Percentiles rank a stretch among this genome's conserved stretches.
phyloP scores from a whole-genome alignment of 35 echinoderm and acorn worm genomes.

The Amphiura filiformis region DNA sequence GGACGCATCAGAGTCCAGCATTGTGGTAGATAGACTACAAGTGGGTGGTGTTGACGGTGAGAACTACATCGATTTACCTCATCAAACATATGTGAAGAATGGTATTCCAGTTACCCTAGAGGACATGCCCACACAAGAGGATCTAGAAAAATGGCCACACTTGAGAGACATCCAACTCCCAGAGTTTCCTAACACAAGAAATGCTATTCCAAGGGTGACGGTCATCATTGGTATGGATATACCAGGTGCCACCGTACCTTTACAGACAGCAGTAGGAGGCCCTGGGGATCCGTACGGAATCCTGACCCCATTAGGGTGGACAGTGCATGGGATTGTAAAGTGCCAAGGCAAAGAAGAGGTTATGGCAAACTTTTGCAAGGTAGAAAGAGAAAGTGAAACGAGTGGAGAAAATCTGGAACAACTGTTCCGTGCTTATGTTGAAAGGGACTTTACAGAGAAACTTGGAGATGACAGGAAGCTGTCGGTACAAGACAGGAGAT shows the following conservation, averaged over 20 bases:
- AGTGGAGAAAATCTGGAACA: neutral
- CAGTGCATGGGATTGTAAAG: neutral
- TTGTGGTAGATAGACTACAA: neutral
- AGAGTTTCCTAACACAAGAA: neutral
- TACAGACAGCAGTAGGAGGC: neutral
- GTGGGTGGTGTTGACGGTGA: neutral
- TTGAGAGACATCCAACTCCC: neutral
- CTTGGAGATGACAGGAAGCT: neutral
- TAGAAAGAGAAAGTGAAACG: neutral
- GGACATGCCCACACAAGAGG: neutral
- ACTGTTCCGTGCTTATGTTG: neutral
- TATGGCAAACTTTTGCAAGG: neutral
- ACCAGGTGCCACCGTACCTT: neutral
- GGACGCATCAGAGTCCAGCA: neutral
- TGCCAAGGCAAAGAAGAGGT: neutral
- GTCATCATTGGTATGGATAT: neutral
- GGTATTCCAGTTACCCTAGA: neutral
- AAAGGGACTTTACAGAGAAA: neutral
- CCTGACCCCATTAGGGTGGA: neutral
- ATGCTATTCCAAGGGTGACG: neutral
- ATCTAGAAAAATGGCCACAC: neutral
- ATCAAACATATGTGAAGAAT: neutral
- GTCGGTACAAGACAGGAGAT: constrained; percentile 20
- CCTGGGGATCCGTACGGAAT: neutral
- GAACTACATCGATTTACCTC: neutral